These are phyloP conservation scores for Desmodus rotundus DNA, from an alignment of 2,113 vertebrate genomes.

Conservation along the genomic window DNA sequence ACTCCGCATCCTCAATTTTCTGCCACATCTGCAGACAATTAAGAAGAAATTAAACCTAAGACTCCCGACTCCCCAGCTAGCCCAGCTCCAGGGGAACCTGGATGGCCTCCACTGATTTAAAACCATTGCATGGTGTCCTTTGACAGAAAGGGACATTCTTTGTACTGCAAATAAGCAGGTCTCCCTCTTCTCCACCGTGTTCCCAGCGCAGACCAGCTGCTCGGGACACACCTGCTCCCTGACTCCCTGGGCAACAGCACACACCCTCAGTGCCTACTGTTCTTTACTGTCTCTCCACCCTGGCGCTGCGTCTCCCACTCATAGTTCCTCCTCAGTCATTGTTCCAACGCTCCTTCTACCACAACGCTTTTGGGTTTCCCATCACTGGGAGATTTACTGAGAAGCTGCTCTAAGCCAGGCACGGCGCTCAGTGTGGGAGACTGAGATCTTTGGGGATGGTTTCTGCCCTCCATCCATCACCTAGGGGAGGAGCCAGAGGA, in stretches of 20 bases:
- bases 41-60: not conserved
- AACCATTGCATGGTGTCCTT: not conserved
- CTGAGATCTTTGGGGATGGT: not conserved
- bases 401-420: not conserved
- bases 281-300: accelerated
- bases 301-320: not conserved
- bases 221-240: accelerated
- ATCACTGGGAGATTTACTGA: not conserved
- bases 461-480: no score
- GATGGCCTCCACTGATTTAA: not conserved
- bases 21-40: slow-evolving; percentile 87
- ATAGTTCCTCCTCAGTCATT: accelerated
- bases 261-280: accelerated
- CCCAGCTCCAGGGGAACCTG: not conserved
- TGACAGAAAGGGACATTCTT: not conserved
- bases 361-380: not conserved
- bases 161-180: not conserved
- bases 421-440: not conserved
- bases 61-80: accelerated
- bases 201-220: not conserved
- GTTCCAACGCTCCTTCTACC: not conserved
- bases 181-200: accelerated
- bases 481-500: not conserved
- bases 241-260: accelerated
- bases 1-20: slow-evolving; percentile 92